A percentile compares a stretch with the other conserved stretches of the same genome.
Evolutionary conservation across 2,888 invertebrate species (phyloP).

Genomic region (Cataglyphis rosenhaueri): DNA sequence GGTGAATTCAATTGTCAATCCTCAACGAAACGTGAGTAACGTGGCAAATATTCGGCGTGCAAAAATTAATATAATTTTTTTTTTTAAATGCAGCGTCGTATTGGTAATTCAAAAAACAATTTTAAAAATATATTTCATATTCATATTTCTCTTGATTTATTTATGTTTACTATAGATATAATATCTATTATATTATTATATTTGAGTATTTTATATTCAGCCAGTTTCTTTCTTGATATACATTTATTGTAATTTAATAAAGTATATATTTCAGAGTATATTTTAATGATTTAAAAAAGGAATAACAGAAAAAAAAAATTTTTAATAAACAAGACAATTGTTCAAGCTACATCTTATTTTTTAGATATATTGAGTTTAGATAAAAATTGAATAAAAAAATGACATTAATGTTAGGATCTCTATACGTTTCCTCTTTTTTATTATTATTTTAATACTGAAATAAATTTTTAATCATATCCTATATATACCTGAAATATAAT

Average conservation of each 20-base stretch:
- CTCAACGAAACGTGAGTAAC: background rate
- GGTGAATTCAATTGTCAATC: background rate
- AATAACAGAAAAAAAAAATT: background rate
- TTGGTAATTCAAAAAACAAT: background rate
- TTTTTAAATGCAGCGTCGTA: background rate
- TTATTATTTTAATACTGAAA: background rate
- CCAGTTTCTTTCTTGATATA: background rate
- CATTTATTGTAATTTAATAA: background rate
- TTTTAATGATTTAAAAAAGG: background rate
- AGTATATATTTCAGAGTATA: background rate
- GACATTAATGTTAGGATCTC: background rate
- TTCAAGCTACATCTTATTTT: background rate
- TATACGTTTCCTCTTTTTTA: background rate
- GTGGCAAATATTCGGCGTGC: too few species aligned
- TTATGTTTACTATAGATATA: background rate
- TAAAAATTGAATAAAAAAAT: background rate
- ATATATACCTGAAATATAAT: background rate
- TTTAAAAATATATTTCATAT: background rate
- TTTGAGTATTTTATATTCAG: background rate
- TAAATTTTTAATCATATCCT: background rate
- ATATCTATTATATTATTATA: background rate
- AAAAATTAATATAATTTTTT: constrained; percentile 1
- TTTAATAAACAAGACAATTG: background rate
- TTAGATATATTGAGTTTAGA: background rate
- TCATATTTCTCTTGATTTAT: background rate